Conservation (phyloP, 2,113 vertebrate genomes). For the Tretioscincus oriximinensis region DNA sequence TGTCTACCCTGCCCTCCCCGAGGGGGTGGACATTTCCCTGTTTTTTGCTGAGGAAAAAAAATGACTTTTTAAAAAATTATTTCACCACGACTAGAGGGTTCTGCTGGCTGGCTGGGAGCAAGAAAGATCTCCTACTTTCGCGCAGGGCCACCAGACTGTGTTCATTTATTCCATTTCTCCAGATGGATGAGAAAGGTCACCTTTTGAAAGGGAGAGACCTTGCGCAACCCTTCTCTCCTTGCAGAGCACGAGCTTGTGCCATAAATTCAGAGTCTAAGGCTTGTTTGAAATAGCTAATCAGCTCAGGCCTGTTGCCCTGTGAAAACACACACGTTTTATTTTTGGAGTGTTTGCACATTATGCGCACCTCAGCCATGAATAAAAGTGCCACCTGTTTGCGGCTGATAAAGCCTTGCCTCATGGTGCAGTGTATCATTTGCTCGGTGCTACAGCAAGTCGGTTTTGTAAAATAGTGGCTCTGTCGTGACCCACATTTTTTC, state of each 20-base stretch:
- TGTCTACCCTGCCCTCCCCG: too few species aligned
- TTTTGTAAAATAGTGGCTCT: conserved; percentile 33
- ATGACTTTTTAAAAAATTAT: too few species aligned
- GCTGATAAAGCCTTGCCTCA: conserved; percentile 49
- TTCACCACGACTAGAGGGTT: too few species aligned
- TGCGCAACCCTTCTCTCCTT: conserved; percentile 48
- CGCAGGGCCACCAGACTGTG: not conserved
- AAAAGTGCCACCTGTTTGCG: conserved; percentile 55
- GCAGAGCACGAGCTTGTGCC: conserved; percentile 18
- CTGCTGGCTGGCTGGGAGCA: conserved; percentile 1
- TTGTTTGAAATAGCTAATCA: conserved; percentile 59
- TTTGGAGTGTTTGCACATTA: conserved; percentile 60
- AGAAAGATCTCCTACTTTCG: conserved; percentile 36
- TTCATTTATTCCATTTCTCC: conserved; percentile 36
- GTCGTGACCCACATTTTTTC: conserved; percentile 35
- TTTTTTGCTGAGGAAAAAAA: too few species aligned
- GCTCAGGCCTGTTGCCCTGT: conserved; percentile 57
- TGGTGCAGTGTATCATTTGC: conserved; percentile 29
- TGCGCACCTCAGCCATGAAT: conserved; percentile 47
- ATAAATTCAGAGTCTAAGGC: conserved; percentile 55
- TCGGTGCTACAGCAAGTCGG: conserved; percentile 40
- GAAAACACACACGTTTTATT: conserved; percentile 64
- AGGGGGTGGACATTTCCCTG: too few species aligned
- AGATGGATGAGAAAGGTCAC: conserved; percentile 55
- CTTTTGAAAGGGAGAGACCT: conserved; percentile 42